Percentiles rank a stretch among this genome's conserved stretches.
Conservation (phyloP, 2,888 invertebrate genomes). For the Brachynemurus nebulosus region DNA sequence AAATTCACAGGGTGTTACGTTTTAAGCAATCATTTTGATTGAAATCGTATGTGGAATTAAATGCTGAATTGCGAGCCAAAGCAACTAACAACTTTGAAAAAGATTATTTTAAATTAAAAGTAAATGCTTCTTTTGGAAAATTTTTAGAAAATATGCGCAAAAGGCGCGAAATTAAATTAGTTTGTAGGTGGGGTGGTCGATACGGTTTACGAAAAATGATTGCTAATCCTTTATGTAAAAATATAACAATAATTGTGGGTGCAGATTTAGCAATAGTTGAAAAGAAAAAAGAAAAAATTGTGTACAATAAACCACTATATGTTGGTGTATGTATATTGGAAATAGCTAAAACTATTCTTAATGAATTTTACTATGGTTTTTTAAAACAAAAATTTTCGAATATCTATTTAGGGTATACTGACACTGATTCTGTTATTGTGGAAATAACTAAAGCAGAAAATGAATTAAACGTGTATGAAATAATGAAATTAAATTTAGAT, state of each 20-base stretch:
- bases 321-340: neutral
- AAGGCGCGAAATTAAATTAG: constrained; percentile 13
- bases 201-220: constrained; percentile 1
- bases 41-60: constrained; percentile 15
- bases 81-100: constrained; percentile 17
- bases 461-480: neutral
- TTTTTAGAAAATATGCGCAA: constrained; percentile 16
- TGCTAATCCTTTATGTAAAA: neutral
- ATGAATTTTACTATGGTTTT: constrained; percentile 1
- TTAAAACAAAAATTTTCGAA: neutral
- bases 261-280: neutral
- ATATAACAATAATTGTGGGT: neutral
- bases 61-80: constrained; percentile 11
- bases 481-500: neutral
- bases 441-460: neutral
- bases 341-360: neutral
- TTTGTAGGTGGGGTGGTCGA: neutral
- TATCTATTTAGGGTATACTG: neutral
- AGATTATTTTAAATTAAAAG: constrained; percentile 15
- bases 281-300: neutral
- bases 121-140: constrained; percentile 16
- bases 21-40: constrained; percentile 18
- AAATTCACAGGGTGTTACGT: constrained; percentile 14
- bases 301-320: neutral
- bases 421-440: neutral